These are phyloP conservation scores for Sterrhoptilus dennistouni DNA, from an alignment of 2,113 vertebrate genomes.

Conservation along the genomic window DNA sequence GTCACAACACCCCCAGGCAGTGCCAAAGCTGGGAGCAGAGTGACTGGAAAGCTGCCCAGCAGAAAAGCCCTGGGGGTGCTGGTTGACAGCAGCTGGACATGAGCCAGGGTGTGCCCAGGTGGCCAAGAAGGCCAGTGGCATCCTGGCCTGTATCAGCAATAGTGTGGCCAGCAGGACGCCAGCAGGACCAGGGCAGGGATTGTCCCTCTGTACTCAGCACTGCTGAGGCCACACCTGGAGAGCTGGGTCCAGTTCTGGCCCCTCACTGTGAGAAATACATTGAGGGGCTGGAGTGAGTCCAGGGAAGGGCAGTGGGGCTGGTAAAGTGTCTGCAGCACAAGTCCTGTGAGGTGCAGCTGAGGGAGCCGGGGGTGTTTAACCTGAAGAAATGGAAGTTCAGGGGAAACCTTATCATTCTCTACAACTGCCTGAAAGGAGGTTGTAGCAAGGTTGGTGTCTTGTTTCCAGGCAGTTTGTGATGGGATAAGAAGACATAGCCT, in stretches of 20 bases:
- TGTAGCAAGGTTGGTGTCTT: not conserved
- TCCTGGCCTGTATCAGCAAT: not conserved
- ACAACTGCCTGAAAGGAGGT: not conserved
- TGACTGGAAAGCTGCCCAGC: not conserved
- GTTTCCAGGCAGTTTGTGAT: not conserved
- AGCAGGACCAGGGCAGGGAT: not conserved
- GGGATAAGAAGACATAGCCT: not conserved
- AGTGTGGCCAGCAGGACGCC: not conserved
- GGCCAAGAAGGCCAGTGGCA: not conserved
- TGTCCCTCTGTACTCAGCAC: not conserved
- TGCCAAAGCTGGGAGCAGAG: not conserved
- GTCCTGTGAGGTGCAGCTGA: not conserved
- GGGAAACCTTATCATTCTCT: not conserved
- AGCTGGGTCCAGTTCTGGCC: not conserved
- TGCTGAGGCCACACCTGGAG: rapidly evolving
- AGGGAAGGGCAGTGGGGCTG: not conserved
- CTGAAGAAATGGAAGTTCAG: rapidly evolving
- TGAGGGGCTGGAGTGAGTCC: not conserved
- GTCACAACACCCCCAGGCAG: not conserved
- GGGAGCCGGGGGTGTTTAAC: not conserved
- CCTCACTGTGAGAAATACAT: not conserved
- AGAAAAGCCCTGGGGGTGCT: not conserved
- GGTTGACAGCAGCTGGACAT: rapidly evolving
- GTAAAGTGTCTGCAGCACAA: not conserved
- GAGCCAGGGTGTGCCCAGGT: not conserved